Conservation (phyloP, 2,113 vertebrate species). For the Syrrhaptes paradoxus region DNA sequence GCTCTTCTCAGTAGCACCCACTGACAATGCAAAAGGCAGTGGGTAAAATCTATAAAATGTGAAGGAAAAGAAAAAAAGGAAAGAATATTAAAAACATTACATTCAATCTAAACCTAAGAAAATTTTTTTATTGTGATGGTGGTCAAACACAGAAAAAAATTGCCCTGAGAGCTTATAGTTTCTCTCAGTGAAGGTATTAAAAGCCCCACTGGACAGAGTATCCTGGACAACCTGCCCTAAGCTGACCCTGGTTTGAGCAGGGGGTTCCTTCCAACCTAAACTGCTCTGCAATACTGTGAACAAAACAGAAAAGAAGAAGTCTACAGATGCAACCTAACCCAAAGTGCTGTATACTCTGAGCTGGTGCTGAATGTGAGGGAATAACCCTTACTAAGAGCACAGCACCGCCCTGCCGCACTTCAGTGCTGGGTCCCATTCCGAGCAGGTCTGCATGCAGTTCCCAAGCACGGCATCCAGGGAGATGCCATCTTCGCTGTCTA, state of each 20-base stretch:
- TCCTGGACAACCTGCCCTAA: background rate
- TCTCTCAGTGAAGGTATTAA: background rate
- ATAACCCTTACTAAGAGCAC: background rate
- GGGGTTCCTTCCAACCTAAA: background rate
- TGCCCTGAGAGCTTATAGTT: background rate
- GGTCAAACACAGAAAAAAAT: background rate
- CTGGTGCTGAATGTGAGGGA: fast-evolving
- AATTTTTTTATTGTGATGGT: background rate
- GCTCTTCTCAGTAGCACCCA: background rate
- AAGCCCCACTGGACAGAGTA: background rate
- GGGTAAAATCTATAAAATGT: background rate
- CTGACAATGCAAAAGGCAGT: background rate
- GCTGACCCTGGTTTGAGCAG: background rate
- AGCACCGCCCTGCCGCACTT: background rate
- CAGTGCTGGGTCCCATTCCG: background rate
- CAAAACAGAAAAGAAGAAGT: background rate
- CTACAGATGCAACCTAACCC: fast-evolving
- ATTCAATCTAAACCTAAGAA: background rate
- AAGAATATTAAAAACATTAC: too few species aligned
- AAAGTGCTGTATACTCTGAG: fast-evolving
- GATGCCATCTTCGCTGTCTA: background rate
- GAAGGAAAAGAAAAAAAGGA: background rate
- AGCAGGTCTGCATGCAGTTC: background rate
- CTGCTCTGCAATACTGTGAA: fast-evolving
- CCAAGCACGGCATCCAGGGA: background rate